Conservation (phyloP, 2,113 vertebrate genomes). For the Erinaceus europaeus region DNA sequence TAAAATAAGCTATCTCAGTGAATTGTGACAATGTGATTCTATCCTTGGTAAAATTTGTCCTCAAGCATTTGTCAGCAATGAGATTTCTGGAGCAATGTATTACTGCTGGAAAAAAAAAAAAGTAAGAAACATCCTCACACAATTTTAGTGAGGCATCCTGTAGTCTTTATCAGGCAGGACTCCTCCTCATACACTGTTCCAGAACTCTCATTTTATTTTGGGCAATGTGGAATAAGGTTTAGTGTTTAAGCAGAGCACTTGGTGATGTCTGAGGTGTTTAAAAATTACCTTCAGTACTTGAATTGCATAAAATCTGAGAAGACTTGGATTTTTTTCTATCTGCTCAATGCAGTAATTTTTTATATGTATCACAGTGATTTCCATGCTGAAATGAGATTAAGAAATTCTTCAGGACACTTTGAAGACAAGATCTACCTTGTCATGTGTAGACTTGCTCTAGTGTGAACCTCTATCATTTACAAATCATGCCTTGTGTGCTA, state of each 20-base stretch:
- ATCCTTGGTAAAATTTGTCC: conserved; percentile 32
- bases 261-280: background rate
- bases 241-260: background rate
- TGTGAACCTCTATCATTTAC: background rate
- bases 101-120: conserved; percentile 25
- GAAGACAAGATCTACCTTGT: background rate
- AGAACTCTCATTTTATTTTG: background rate
- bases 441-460: background rate
- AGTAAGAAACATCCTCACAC: background rate
- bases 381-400: background rate
- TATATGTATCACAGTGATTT: background rate
- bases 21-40: conserved; percentile 36
- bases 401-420: background rate
- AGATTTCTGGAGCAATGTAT: conserved; percentile 24
- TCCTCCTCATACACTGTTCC: background rate
- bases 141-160: conserved; percentile 9
- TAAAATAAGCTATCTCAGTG: conserved; percentile 49
- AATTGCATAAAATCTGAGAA: background rate
- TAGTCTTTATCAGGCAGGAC: background rate
- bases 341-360: background rate
- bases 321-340: background rate
- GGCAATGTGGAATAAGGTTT: background rate
- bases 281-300: background rate
- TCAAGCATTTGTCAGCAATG: conserved; percentile 20
- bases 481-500: background rate